These are phyloP conservation scores for Drosophila acutilabella DNA, from an alignment of 2,888 invertebrate genomes.

Conservation along the genomic window DNA sequence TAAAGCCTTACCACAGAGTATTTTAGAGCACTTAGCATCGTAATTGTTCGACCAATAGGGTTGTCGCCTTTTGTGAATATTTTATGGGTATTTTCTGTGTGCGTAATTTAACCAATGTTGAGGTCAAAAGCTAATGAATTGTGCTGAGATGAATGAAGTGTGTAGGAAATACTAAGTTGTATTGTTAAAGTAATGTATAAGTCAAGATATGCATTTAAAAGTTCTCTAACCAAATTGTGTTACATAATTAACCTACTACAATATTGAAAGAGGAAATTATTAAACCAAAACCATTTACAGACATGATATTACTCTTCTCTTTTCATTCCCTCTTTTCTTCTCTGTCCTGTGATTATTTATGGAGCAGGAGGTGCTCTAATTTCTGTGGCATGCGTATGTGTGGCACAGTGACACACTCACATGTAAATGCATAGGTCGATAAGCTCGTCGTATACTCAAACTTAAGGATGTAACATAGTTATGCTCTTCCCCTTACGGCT, in stretches of 20 bases:
- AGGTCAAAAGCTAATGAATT: constrained; percentile 65
- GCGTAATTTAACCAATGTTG: constrained; percentile 17
- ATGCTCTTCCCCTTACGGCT: not conserved
- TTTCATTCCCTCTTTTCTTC: not conserved
- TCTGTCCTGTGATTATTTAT: constrained; percentile 7
- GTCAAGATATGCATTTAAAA: not conserved
- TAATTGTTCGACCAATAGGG: constrained; percentile 17
- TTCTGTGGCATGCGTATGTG: constrained; percentile 32
- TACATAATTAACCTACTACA: constrained; percentile 2
- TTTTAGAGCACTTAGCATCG: constrained; percentile 6
- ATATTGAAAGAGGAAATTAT: constrained; percentile 5
- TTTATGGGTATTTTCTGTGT: constrained; percentile 41
- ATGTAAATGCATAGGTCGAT: constrained; percentile 30
- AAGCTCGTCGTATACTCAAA: constrained; percentile 29
- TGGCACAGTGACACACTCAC: constrained; percentile 24
- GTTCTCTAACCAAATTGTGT: not conserved
- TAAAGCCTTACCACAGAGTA: constrained; percentile 29
- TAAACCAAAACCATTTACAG: constrained; percentile 10
- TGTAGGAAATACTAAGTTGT: not conserved
- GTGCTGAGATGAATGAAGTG: constrained; percentile 35
- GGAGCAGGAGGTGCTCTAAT: constrained; percentile 4
- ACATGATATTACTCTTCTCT: not conserved
- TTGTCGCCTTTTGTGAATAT: constrained; percentile 47
- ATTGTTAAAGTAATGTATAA: not conserved
- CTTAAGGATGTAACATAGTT: constrained; percentile 9